Evolutionary conservation across 2,888 invertebrate genomes (phyloP).

Genomic region (Schizaphis graminum): DNA sequence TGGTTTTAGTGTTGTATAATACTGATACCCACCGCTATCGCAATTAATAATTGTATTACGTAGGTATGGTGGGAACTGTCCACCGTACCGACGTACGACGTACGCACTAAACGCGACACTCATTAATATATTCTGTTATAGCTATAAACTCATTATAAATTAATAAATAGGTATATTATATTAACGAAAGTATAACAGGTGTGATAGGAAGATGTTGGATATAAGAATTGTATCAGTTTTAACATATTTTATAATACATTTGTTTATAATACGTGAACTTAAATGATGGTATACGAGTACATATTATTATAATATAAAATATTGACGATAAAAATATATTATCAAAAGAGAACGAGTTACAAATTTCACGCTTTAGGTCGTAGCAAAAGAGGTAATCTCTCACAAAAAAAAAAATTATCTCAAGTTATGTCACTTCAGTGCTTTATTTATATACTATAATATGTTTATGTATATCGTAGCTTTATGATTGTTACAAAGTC

Average conservation of each 20-base stretch:
- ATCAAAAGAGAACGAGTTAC: accelerated
- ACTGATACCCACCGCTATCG: no score
- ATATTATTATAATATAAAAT: neutral
- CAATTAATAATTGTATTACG: no score
- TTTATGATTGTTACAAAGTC: neutral
- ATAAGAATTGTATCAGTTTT: neutral
- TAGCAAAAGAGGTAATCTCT: neutral
- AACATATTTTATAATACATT: neutral
- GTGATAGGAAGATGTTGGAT: no score
- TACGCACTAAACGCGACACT: no score
- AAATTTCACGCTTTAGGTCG: neutral
- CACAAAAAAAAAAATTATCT: neutral
- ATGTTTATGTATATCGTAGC: neutral
- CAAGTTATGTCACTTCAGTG: neutral
- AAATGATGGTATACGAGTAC: neutral
- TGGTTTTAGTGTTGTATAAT: no score
- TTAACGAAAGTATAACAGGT: no score
- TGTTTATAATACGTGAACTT: neutral
- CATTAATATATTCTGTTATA: no score
- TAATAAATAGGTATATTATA: no score
- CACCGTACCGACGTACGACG: no score
- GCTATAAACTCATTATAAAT: no score
- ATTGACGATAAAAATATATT: neutral
- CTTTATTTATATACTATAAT: neutral
- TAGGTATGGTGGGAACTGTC: no score